Percentiles rank a stretch among this genome's conserved stretches.
phyloP scores from a whole-genome alignment of 2,797 vertebrate species.

The Aldrovandia affinis region DNA sequence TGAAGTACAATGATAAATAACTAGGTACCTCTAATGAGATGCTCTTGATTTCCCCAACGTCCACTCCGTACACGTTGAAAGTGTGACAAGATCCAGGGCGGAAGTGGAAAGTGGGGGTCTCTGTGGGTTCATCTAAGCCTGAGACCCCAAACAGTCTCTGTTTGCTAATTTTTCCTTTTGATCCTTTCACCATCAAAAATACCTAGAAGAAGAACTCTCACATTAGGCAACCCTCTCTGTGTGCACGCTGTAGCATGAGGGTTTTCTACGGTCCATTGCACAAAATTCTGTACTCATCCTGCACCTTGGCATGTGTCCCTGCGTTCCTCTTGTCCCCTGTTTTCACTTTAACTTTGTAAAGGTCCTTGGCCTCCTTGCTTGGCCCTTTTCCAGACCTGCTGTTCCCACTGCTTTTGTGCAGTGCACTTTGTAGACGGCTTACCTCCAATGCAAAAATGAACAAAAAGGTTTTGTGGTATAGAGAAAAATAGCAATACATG shows the following conservation, averaged over 20 bases:
- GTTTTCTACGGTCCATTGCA: background rate
- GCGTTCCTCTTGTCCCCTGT: conserved; percentile 46
- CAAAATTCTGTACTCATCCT: background rate
- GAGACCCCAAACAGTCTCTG: background rate
- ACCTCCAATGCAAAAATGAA: conserved; percentile 18
- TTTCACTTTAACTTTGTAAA: conserved; percentile 50
- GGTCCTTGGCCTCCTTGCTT: conserved; percentile 20
- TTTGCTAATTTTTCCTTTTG: conserved; percentile 45
- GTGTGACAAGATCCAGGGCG: background rate
- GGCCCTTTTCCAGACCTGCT: background rate
- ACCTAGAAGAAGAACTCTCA: conserved; percentile 26
- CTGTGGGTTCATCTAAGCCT: background rate
- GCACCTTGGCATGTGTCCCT: conserved; percentile 48
- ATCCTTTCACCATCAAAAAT: conserved; percentile 43
- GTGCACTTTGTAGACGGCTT: conserved; percentile 22
- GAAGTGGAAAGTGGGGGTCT: conserved; percentile 20
- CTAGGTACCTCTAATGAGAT: conserved; percentile 37
- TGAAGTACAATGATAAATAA: background rate
- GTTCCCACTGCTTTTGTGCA: background rate
- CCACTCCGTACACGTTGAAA: conserved; percentile 34
- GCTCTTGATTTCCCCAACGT: conserved; percentile 33
- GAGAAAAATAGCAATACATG: background rate
- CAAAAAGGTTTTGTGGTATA: background rate
- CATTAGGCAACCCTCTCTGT: background rate
- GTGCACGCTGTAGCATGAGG: background rate